These are phyloP conservation scores for Zingel zingel DNA, from an alignment of 2,113 vertebrate genomes.

Conservation along the genomic window DNA sequence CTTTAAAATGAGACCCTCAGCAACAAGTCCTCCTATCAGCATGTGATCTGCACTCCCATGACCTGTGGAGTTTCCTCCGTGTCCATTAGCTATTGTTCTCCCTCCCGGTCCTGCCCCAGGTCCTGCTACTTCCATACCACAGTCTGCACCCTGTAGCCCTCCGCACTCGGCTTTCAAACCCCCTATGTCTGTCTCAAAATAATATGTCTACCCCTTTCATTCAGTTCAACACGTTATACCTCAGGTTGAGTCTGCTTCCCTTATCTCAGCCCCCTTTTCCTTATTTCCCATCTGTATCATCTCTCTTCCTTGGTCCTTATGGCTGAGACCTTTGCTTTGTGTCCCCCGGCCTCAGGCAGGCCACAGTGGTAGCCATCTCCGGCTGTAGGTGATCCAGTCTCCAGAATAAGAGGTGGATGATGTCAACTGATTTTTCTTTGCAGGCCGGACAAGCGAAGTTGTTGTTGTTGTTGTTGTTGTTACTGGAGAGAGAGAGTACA, in stretches of 20 bases:
- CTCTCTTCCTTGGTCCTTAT: constrained; percentile 16
- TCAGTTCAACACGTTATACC: not conserved
- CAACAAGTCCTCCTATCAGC: constrained; percentile 55
- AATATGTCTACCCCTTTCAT: constrained; percentile 8
- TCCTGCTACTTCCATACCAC: constrained; percentile 58
- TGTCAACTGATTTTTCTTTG: constrained; percentile 40
- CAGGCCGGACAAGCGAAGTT: constrained; percentile 52
- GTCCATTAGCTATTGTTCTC: constrained; percentile 76
- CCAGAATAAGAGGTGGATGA: constrained; percentile 26
- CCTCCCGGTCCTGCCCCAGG: constrained; percentile 47
- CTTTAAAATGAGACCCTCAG: constrained; percentile 51
- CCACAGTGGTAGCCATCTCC: constrained; percentile 46
- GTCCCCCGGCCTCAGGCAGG: constrained; percentile 15
- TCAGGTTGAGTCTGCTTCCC: constrained; percentile 23
- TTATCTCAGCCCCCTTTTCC: not conserved
- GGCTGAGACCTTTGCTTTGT: constrained; percentile 40
- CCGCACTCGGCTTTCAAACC: constrained; percentile 30
- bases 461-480: constrained; percentile 42
- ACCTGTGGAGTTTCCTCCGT: constrained; percentile 67
- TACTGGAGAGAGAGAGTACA: constrained; percentile 22
- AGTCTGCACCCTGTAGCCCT: constrained; percentile 39
- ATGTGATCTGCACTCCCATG: constrained; percentile 63
- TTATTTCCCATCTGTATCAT: constrained; percentile 46
- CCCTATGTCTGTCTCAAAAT: constrained; percentile 26
- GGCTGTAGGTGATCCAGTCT: constrained; percentile 37